Evolutionary conservation across 1,140 invertebrate species (phyloP).

Genomic region (Drosophila ercepeae): DNA sequence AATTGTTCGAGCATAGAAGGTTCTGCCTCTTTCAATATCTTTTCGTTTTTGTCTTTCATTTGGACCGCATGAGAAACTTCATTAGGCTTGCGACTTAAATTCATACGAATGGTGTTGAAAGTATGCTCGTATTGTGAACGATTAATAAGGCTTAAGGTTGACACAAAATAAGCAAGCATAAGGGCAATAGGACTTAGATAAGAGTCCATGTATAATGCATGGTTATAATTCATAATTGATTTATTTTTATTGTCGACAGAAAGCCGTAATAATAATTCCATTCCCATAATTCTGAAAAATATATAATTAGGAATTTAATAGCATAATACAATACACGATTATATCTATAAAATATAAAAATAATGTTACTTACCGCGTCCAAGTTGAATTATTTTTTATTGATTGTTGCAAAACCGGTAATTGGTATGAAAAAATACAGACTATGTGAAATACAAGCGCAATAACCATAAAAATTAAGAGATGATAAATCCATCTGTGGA

Average conservation of each 20-base stretch:
- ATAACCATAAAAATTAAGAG: conserved; percentile 32
- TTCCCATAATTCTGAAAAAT: conserved; percentile 87
- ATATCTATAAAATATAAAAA: not conserved
- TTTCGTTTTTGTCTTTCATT: not conserved
- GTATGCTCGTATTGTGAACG: conserved; percentile 85
- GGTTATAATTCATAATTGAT: conserved; percentile 62
- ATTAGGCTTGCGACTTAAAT: conserved; percentile 14
- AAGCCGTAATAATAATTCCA: conserved; percentile 85
- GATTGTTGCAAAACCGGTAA: conserved; percentile 86
- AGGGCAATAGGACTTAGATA: conserved; percentile 90
- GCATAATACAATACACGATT: not conserved
- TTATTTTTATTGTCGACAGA: conserved; percentile 86
- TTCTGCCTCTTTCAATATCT: conserved; percentile 6
- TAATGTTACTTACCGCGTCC: conserved; percentile 85
- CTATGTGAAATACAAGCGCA: conserved; percentile 37
- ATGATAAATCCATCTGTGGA: conserved; percentile 28
- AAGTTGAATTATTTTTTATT: conserved; percentile 86
- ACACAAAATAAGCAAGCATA: conserved; percentile 89
- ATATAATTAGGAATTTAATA: no score
- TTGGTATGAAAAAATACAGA: conserved; percentile 40
- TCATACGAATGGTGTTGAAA: conserved; percentile 27
- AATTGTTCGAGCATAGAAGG: conserved; percentile 86
- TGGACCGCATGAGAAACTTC: not conserved
- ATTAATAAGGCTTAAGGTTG: conserved; percentile 88
- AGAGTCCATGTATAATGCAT: conserved; percentile 86